Base-by-base conservation (phyloP, 2,113 vertebrate species). In the Potamarius usumacintae region DNA sequence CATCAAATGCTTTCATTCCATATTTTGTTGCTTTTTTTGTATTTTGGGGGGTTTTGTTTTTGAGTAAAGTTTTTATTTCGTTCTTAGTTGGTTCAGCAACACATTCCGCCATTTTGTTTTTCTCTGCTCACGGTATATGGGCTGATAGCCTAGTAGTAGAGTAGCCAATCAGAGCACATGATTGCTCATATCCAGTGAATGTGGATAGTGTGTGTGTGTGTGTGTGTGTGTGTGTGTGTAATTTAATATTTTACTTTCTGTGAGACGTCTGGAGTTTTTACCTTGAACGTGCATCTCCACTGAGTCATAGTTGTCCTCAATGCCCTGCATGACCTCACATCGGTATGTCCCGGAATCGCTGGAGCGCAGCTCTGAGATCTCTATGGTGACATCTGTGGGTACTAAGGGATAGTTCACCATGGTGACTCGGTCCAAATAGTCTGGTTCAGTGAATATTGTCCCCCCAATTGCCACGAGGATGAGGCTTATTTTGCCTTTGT, bases 271-370 rank as follows among this genome's bases (percentile, higher is more conserved):
- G 2, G 12, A 50, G 57, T 42, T 42, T 55, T 52, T 93, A 99
- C 98, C 98, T 95, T 98, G 97, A 90, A 99, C 97, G 53, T 95
- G 89, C 87, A 99, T 94, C 81, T 97, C 94, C 80, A 99, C 92
- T 0, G 95, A 94, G 91, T 97, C 97, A 8, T 96, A 94, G 50
- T 96, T 97, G 93, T 98, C 97, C 91, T 99, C 96, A 0, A 98
- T 96, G 42, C 97, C 97, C 0, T 97, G 96, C 88, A 95, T 97
- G 67, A 99, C 97, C 90, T 99, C 96, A 0, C 98, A 99, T 90
- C 97, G 97, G 57, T 99, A 99, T 82, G 93, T 93, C 27, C 98
- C 98, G 0, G 98, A 97, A 90, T 99, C 98, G 22, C 95, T 97
- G 92, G 97, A 96, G 7, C 94, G 94, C 69, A 99, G 94, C 0